A percentile compares a stretch with the other conserved stretches of the same genome.
phyloP scores from a whole-genome alignment of 2,797 vertebrate species.

The Lithobates pipiens region DNA sequence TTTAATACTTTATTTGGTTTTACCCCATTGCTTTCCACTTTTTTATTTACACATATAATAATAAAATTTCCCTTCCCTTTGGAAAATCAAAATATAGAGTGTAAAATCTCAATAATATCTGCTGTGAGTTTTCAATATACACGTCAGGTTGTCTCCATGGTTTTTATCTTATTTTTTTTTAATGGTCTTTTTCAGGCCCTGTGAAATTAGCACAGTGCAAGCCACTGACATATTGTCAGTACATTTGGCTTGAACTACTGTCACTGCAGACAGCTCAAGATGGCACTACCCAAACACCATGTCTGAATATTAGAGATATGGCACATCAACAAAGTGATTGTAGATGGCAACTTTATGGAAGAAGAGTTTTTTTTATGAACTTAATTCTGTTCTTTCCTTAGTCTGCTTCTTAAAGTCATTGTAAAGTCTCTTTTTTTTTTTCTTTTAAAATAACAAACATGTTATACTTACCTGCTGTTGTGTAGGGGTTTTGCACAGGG shows the following conservation, averaged over 20 bases:
- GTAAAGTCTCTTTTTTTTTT: too few species aligned
- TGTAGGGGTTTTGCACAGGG: too few species aligned
- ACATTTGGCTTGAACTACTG: constrained; percentile 38
- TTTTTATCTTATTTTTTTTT: constrained; percentile 1
- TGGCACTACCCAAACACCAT: constrained; percentile 35
- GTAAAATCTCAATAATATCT: not conserved
- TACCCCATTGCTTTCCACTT: not conserved
- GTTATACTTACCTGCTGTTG: too few species aligned
- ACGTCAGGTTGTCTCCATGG: constrained; percentile 28
- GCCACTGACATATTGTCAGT: constrained; percentile 36
- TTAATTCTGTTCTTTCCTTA: too few species aligned
- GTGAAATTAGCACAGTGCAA: constrained; percentile 23
- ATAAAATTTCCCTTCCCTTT: too few species aligned
- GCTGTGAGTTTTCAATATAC: constrained; percentile 43
- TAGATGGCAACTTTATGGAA: not conserved
- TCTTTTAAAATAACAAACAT: too few species aligned
- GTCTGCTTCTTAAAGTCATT: too few species aligned
- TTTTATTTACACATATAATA: constrained; percentile 8
- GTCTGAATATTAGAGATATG: constrained; percentile 5
- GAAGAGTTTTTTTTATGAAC: too few species aligned
- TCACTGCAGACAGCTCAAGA: constrained; percentile 38
- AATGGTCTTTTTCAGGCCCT: constrained; percentile 2
- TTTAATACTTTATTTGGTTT: too few species aligned
- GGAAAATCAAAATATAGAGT: too few species aligned
- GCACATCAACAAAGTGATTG: constrained; percentile 18